Base-by-base conservation (phyloP, 2,888 invertebrate species). In the Scaptomyza parva region DNA sequence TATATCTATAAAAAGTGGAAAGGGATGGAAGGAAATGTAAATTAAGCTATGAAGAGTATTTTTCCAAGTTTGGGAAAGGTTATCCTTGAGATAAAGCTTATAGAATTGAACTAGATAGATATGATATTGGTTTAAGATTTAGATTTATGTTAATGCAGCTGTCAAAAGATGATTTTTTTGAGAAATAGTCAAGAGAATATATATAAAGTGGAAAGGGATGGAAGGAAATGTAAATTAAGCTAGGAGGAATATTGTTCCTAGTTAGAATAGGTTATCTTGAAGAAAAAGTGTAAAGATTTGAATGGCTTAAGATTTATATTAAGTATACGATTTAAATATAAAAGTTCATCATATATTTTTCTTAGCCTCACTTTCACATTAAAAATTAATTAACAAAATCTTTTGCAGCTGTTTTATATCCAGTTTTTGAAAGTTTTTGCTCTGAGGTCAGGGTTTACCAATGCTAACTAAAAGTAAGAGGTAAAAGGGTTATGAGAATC, bases 91-190 rank as follows among this genome's bases (percentile, higher is more conserved):
- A n/a, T n/a, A n/a, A n/a, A n/a, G n/a, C n/a, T n/a, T n/a, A n/a
- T n/a, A n/a, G n/a, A n/a, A n/a, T n/a, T n/a, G n/a, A n/a, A n/a
- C n/a, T n/a, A n/a, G n/a, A n/a, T n/a, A n/a, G n/a, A n/a, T n/a
- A n/a, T n/a, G n/a, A n/a, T 28, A 11, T 24, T 24, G 7, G 24
- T 7, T 4, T 24, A 5, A 7, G 24, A 24, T 24, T 24, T 24
- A 5, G 6, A 24, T 24, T 4, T 24, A 7, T 24, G 71, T 72
- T 72, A 67, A 72, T 72, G 58, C 71, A 72, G 71, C 71, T 72
- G 71, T 67, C 71, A 55, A 51, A 41, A 40, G 62, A 48, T 48
- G 48, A 48, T 52, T n/a, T 54, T n/a, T n/a, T n/a, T 41, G 14
- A 24, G 28, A 53, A 37, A 45, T 33, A 2, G n/a, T n/a, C n/a